Conservation (phyloP, 1,140 invertebrate genomes). For the Halyomorpha halys region DNA sequence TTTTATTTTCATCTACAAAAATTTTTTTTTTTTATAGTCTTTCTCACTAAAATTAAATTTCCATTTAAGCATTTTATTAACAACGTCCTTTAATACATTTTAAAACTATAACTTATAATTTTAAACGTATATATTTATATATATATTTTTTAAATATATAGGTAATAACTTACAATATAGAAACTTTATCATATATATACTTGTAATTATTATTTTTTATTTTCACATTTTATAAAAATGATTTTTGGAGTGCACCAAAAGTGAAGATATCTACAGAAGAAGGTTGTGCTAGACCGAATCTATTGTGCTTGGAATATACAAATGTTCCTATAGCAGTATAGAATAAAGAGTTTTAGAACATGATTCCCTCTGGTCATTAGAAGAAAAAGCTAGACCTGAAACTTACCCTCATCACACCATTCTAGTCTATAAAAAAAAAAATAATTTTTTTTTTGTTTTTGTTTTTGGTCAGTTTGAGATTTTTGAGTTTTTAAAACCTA, state of each 20-base stretch:
- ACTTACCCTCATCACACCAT: constrained; percentile 3
- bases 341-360: constrained; percentile 24
- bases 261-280: constrained; percentile 9
- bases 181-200: constrained; percentile 6
- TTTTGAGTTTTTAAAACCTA: no score
- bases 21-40: constrained; percentile 6
- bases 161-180: constrained; percentile 21
- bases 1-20: constrained; percentile 11
- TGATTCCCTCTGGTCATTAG: constrained; percentile 24
- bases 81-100: constrained; percentile 26
- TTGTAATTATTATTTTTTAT: constrained; percentile 14
- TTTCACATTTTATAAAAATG: constrained; percentile 20
- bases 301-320: constrained; percentile 10
- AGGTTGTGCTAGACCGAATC: constrained; percentile 10
- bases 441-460: background rate
- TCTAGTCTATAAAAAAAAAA: background rate
- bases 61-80: constrained; percentile 17
- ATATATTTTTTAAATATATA: constrained; percentile 1
- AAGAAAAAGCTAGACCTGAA: background rate
- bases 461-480: background rate
- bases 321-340: background rate
- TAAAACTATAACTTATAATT: constrained; percentile 16
- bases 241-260: constrained; percentile 10
- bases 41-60: constrained; percentile 15
- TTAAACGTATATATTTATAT: background rate